Base-by-base conservation (phyloP, 2,113 vertebrate genomes). In the Pteronura brasiliensis region DNA sequence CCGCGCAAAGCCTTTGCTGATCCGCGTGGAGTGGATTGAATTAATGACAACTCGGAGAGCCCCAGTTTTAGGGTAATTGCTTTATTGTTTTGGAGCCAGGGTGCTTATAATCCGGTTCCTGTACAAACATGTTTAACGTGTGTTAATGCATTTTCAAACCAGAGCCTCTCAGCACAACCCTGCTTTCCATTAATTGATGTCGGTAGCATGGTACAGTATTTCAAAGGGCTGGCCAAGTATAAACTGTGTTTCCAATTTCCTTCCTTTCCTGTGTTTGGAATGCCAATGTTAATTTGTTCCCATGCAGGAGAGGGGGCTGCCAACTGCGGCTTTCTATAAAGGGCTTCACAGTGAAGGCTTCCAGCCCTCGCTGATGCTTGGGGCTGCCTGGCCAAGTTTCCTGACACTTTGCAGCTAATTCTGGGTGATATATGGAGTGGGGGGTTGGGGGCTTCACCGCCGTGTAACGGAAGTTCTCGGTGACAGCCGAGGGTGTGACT, bases 231-330 rank as follows among this genome's bases (percentile, higher is more conserved):
- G 98, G 99, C 99, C 99, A 98, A 99, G 98, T 97, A 98, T 98
- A 97, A 98, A 98, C 98, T 98, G 98, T 99, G 99, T 99, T 99
- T 99, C 98, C 98, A 99, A 99, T 99, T 99, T 99, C 99, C 99
- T 99, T 98, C 98, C 99, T 99, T 99, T 99, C 99, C 99, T 99
- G 99, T 99, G 98, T 98, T 99, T 98, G 98, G 98, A 99, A 99
- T 99, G 98, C 99, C 99, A 99, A 99, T 98, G 98, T 99, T 99
- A 99, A 99, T 99, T 99, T 99, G 98, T 99, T 99, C 99, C 99
- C 99, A 99, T 98, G 98, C 98, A 98, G 98, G 98, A 98, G 98
- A 96, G 57, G 97, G 98, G 97, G 95, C 98, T 99, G 99, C 99
- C 99, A 99, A 97, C 98, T 95, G 98, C 97, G 97, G 98, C 98